Base-by-base conservation (phyloP, 2,113 vertebrate species). In the Centropristis striata region DNA sequence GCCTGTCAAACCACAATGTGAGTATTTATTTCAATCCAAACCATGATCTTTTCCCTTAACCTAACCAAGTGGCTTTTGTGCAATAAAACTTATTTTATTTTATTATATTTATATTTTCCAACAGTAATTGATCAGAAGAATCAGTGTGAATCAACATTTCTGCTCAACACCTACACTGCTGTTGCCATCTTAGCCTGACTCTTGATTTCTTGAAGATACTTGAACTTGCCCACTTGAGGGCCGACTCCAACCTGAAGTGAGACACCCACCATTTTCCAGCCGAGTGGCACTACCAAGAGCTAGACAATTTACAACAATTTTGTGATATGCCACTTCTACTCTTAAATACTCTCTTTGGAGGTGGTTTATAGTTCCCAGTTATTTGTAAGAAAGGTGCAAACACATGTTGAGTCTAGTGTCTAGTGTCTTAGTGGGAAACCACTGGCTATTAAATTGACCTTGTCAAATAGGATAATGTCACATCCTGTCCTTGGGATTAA, bases 381-480 rank as follows among this genome's bases (percentile, higher is more conserved):
- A 13, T 49, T 32, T 16, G 42, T 41, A 61, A n/a, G 21, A 27
- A 9, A 25, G 21, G 70, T 39, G 21, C 32, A 49, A 37, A 39
- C 20, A 72, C 18, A 53, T 51, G 14, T 60, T 2, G 50, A 72
- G 27, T 50, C n/a, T n/a, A n/a, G 8, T 71, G 42, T 36, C 20
- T 41, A 14, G 47, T 75, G 28, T 23, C 50, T 65, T 16, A 18
- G 28, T 47, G 12, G 47, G 14, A 54, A 54, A 58, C 47, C 41
- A 2, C 5, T 41, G 50, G 42, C n/a, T 65, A 51, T 58, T 27
- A 81, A 81, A 64, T 57, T 57, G 60, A 73, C 54, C 54, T 60
- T 67, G 60, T 67, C 53, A 53, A 59, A 66, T 25, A 50, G 58
- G 21, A 64, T 75, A 50, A 63, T 41, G 58, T 37, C 59, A 65